A percentile compares a stretch with the other conserved stretches of the same genome.
phyloP scores from a whole-genome alignment of 2,113 vertebrate genomes.

The Silurus meridionalis region DNA sequence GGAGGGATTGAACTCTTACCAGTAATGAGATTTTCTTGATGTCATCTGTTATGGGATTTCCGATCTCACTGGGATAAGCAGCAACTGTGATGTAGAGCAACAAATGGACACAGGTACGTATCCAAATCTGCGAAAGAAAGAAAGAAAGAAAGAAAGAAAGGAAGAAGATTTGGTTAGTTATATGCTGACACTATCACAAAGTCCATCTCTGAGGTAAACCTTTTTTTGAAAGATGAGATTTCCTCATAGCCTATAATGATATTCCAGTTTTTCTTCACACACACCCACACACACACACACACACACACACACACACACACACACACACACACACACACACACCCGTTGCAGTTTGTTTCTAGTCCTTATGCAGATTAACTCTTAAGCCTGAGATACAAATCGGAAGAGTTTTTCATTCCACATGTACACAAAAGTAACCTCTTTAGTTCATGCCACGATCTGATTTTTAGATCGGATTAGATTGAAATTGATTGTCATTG shows the following conservation, averaged over 20 bases:
- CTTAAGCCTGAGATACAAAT: conserved; percentile 35
- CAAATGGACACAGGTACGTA: conserved; percentile 78
- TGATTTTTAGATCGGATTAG: too few species aligned
- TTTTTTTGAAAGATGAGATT: not conserved
- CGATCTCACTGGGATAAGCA: conserved; percentile 73
- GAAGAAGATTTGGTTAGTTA: not conserved
- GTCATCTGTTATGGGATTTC: conserved; percentile 78
- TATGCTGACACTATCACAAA: too few species aligned
- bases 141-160: conserved; percentile 6
- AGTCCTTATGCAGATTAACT: conserved; percentile 40
- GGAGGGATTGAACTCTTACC: conserved; percentile 63
- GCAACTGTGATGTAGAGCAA: conserved; percentile 74
- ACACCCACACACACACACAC: not conserved
- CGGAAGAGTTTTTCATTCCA: not conserved
- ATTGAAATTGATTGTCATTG: too few species aligned
- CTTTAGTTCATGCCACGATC: too few species aligned
- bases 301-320: not conserved
- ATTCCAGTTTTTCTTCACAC: conserved; percentile 2
- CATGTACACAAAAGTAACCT: not conserved
- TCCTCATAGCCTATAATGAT: not conserved
- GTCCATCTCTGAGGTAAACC: not conserved
- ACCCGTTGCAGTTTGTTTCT: conserved; percentile 3
- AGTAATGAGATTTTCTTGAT: conserved; percentile 69
- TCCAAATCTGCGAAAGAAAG: conserved; percentile 72
- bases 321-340: too few species aligned